phyloP scores from a whole-genome alignment of 1,140 invertebrate genomes.

The Sesamia nonagrioides region DNA sequence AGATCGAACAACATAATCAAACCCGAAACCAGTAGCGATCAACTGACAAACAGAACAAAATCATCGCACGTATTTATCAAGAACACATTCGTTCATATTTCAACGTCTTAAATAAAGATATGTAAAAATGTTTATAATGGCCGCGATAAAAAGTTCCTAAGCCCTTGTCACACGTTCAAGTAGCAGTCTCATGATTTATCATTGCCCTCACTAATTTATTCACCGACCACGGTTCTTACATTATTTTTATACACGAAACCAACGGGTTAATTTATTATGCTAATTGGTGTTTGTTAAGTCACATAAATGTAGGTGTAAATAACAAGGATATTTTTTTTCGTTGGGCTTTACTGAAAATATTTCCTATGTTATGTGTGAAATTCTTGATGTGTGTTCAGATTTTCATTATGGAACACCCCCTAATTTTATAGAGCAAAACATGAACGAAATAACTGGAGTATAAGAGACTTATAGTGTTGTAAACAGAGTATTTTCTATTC shows the following conservation, averaged over 20 bases:
- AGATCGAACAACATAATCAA: slow-evolving; percentile 11
- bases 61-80: slow-evolving; percentile 30
- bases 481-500: slow-evolving; percentile 15
- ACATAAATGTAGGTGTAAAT: slow-evolving; percentile 43
- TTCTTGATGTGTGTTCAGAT: neutral
- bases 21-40: slow-evolving; percentile 13
- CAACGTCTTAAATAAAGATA: slow-evolving; percentile 42
- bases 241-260: slow-evolving; percentile 57
- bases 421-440: neutral
- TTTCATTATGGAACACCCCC: neutral
- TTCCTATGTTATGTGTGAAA: neutral
- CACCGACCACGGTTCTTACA: slow-evolving; percentile 50
- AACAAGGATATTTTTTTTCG: slow-evolving; percentile 42
- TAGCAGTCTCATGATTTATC: slow-evolving; percentile 57
- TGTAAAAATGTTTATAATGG: slow-evolving; percentile 43
- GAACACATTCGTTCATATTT: slow-evolving; percentile 19
- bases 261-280: slow-evolving; percentile 58
- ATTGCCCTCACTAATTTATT: slow-evolving; percentile 60
- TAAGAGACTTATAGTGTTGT: neutral
- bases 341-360: slow-evolving; percentile 17
- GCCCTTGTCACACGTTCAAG: slow-evolving; percentile 41
- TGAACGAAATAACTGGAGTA: neutral
- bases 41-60: slow-evolving; percentile 27
- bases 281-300: slow-evolving; percentile 58
- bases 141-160: slow-evolving; percentile 13